Evolutionary conservation across 2,113 vertebrate species (phyloP).

Genomic region (Platycercus adscitus): DNA sequence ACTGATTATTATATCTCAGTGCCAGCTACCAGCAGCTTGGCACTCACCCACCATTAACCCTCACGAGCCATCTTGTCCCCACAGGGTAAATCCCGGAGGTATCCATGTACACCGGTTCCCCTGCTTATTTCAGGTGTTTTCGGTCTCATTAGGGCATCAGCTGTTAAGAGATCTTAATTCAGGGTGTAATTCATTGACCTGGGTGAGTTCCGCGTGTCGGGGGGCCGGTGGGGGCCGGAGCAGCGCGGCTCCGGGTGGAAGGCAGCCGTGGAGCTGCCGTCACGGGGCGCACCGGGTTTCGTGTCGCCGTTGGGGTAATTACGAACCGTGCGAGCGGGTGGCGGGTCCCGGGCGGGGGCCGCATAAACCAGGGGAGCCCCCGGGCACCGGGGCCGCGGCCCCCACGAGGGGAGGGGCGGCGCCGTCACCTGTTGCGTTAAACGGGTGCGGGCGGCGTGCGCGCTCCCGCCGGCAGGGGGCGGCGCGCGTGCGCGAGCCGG

Average conservation of each 20-base stretch:
- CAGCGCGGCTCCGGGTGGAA: accelerated
- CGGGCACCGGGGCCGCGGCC: neutral
- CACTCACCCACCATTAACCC: neutral
- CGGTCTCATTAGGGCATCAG: neutral
- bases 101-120: neutral
- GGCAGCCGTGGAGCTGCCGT: neutral
- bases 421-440: neutral
- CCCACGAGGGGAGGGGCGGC: too few relatives aligned
- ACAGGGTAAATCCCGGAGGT: neutral
- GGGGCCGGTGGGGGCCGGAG: neutral
- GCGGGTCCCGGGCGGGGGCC: accelerated
- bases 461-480: neutral
- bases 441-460: neutral
- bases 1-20: neutral
- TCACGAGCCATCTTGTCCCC: neutral
- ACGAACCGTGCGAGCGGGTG: neutral
- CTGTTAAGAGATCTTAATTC: neutral
- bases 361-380: accelerated
- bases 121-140: neutral
- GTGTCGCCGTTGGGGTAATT: neutral
- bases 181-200: neutral
- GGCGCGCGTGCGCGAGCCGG: neutral
- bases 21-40: neutral
- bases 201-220: neutral
- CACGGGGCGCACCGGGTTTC: accelerated